A percentile compares a stretch with the other conserved stretches of the same genome.
phyloP scores from a whole-genome alignment of 2,888 invertebrate species.

The Diloba caeruleocephala region DNA sequence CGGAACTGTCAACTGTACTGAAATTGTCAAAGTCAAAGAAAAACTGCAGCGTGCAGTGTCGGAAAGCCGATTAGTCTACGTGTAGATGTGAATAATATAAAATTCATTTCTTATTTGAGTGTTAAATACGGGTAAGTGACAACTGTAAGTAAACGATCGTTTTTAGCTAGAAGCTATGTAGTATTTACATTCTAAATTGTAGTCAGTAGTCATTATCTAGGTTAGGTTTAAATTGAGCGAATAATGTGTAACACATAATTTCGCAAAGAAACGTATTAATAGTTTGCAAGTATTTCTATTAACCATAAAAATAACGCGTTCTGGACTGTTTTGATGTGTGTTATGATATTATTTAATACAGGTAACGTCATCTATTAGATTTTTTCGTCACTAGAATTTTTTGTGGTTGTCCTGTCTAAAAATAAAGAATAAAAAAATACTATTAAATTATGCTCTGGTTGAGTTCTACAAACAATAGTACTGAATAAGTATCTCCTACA shows the following conservation, averaged over 20 bases:
- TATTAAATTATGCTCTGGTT: constrained; percentile 1
- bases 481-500: no score
- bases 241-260: neutral
- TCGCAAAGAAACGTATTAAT: neutral
- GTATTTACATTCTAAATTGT: constrained; percentile 10
- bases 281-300: constrained; percentile 1
- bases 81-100: constrained; percentile 24
- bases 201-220: constrained; percentile 9
- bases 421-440: neutral
- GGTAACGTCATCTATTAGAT: constrained; percentile 45
- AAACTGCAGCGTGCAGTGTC: constrained; percentile 20
- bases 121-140: constrained; percentile 25
- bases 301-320: neutral
- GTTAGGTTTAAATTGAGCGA: constrained; percentile 26
- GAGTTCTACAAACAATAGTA: neutral
- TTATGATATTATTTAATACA: constrained; percentile 3
- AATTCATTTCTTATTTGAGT: constrained; percentile 9
- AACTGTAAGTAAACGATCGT: neutral
- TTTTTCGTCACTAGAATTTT: constrained; percentile 27
- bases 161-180: neutral
- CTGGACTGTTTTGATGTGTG: neutral
- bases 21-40: constrained; percentile 18
- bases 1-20: constrained; percentile 1
- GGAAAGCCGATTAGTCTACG: constrained; percentile 38
- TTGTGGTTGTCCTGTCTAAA: neutral